phyloP scores from a whole-genome alignment of 2,797 vertebrate genomes.

The Fundulus diaphanus region DNA sequence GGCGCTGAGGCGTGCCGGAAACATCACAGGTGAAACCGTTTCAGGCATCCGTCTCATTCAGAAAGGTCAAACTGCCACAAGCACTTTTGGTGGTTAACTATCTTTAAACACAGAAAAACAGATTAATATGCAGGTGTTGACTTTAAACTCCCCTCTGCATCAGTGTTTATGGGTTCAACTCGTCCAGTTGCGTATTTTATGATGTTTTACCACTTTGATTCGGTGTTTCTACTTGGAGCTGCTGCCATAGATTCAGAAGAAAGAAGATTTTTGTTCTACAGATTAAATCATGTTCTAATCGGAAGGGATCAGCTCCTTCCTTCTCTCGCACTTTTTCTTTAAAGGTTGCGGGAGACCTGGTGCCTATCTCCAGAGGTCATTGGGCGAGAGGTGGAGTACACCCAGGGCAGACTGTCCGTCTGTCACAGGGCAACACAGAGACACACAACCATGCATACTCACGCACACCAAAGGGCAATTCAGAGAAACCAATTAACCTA shows the following conservation, averaged over 20 bases:
- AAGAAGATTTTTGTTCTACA: neutral
- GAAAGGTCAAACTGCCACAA: conserved; percentile 69
- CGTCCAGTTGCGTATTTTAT: neutral
- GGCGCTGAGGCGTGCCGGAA: conserved; percentile 36
- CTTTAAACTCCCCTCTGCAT: neutral
- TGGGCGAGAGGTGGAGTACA: too few relatives aligned
- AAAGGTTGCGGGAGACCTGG: too few relatives aligned
- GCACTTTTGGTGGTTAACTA: conserved; percentile 46
- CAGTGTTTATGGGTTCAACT: neutral
- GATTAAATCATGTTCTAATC: neutral
- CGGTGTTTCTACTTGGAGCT: neutral
- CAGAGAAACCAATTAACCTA: too few relatives aligned
- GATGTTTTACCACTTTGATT: neutral
- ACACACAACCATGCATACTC: neutral
- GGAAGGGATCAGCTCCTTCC: neutral
- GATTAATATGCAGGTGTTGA: conserved; percentile 8
- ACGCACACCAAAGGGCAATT: too few relatives aligned
- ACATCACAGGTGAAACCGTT: conserved; percentile 52
- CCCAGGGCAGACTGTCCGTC: too few relatives aligned
- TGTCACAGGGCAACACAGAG: neutral
- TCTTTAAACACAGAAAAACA: conserved; percentile 41
- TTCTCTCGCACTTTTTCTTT: neutral
- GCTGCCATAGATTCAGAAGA: neutral
- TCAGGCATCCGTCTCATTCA: conserved; percentile 43
- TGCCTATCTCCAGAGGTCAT: too few relatives aligned